Conservation (phyloP, 2,113 vertebrate genomes). For the Rhea americana region DNA sequence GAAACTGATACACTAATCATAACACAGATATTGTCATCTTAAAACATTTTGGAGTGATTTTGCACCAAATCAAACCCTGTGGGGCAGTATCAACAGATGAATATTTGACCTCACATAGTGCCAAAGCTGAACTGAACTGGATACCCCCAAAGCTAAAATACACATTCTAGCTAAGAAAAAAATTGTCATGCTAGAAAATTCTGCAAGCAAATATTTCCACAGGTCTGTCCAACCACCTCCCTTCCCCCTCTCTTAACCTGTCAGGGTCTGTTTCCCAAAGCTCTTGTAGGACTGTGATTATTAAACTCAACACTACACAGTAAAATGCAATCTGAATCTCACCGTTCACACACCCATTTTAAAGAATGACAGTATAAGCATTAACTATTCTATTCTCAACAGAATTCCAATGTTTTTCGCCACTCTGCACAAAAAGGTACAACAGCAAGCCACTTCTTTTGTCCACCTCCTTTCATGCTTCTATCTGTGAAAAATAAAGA, state of each 20-base stretch:
- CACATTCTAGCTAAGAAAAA: not conserved
- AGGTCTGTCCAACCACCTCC: not conserved
- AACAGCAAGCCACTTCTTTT: not conserved
- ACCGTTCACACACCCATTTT: not conserved
- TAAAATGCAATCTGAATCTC: constrained; percentile 10
- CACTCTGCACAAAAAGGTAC: not conserved
- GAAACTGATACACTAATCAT: not conserved
- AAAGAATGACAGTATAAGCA: not conserved
- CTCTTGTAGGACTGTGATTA: not conserved
- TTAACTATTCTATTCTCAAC: not conserved
- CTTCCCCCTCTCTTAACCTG: not conserved
- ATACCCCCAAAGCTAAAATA: not conserved
- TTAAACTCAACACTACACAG: constrained; percentile 17
- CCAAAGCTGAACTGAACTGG: not conserved
- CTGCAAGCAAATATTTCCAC: not conserved
- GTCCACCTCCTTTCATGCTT: not conserved
- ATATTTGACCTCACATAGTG: not conserved
- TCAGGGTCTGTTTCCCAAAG: constrained; percentile 22
- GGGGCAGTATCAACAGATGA: not conserved
- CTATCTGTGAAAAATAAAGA: constrained; percentile 4
- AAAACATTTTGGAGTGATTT: not conserved
- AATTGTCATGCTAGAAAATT: not conserved
- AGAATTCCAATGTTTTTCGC: not conserved
- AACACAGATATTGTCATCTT: not conserved
- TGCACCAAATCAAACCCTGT: not conserved